Conservation (phyloP, 2,113 vertebrate genomes). For the Gopherus flavomarginatus region DNA sequence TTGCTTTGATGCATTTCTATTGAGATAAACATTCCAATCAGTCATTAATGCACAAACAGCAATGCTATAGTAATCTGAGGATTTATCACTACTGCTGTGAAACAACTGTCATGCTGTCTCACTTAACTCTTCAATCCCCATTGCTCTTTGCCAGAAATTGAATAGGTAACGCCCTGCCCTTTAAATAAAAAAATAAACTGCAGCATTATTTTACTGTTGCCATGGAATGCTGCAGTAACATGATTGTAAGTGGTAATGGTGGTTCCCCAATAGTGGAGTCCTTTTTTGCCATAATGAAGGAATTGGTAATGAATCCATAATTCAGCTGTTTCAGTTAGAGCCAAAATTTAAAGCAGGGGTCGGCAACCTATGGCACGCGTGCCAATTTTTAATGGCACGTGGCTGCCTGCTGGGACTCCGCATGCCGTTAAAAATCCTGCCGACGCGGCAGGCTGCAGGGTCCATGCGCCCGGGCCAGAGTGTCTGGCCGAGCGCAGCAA, state of each 20-base stretch:
- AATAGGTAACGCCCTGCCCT: not conserved
- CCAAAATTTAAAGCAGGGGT: not conserved
- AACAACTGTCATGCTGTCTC: not conserved
- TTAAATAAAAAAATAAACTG: not conserved
- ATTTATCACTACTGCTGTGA: slow-evolving; percentile 53
- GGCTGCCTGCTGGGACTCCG: no score
- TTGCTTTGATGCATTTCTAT: slow-evolving; percentile 47
- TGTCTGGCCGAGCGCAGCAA: no score
- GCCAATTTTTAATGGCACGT: no score
- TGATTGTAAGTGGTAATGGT: not conserved
- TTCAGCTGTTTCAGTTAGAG: not conserved
- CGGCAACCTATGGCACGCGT: no score
- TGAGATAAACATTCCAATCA: slow-evolving; percentile 22
- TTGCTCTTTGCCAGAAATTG: not conserved
- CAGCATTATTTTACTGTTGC: not conserved
- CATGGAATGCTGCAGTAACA: not conserved
- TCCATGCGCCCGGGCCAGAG: no score
- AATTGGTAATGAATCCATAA: not conserved
- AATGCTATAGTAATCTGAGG: slow-evolving; percentile 36
- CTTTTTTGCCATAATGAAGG: not conserved
- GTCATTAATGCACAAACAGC: slow-evolving; percentile 58
- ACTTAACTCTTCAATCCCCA: slow-evolving; percentile 44
- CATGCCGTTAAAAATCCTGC: no score
- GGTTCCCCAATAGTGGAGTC: not conserved
- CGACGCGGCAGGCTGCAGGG: no score